phyloP scores from a whole-genome alignment of 2,797 vertebrate genomes.

The Nothura maculosa region DNA sequence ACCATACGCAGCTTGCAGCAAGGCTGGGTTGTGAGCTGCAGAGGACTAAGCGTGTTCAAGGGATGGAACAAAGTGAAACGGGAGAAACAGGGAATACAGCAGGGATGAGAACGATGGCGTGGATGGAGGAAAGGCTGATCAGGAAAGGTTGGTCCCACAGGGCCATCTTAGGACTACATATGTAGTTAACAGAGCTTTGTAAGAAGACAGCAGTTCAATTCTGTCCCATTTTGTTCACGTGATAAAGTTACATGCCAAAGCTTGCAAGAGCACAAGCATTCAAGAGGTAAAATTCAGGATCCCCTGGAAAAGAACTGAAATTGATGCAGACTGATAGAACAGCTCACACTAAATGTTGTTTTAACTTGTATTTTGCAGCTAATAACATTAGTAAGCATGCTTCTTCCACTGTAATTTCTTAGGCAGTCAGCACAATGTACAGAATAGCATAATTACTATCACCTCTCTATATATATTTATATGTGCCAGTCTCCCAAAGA shows the following conservation, averaged over 20 bases:
- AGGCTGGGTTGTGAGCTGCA: not conserved
- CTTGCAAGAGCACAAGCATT: accelerated
- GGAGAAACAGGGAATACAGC: not conserved
- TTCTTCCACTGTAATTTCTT: not conserved
- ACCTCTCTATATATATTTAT: not conserved
- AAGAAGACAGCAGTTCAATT: not conserved
- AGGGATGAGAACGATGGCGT: not conserved
- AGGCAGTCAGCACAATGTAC: not conserved
- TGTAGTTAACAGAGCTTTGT: not conserved
- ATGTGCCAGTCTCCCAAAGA: not conserved
- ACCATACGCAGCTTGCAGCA: not conserved
- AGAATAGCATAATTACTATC: not conserved
- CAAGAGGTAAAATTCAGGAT: not conserved
- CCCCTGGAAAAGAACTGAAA: not conserved
- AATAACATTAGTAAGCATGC: not conserved
- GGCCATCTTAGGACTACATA: not conserved
- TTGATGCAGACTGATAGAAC: not conserved
- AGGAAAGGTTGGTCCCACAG: not conserved
- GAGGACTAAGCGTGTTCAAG: not conserved
- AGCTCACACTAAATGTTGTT: not conserved
- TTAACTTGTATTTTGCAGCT: conserved; percentile 13
- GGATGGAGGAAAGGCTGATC: not conserved
- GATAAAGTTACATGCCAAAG: not conserved
- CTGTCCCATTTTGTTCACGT: not conserved
- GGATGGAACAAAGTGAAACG: not conserved